Conservation (phyloP, 2,797 vertebrate species). For the Denticeps clupeoides region DNA sequence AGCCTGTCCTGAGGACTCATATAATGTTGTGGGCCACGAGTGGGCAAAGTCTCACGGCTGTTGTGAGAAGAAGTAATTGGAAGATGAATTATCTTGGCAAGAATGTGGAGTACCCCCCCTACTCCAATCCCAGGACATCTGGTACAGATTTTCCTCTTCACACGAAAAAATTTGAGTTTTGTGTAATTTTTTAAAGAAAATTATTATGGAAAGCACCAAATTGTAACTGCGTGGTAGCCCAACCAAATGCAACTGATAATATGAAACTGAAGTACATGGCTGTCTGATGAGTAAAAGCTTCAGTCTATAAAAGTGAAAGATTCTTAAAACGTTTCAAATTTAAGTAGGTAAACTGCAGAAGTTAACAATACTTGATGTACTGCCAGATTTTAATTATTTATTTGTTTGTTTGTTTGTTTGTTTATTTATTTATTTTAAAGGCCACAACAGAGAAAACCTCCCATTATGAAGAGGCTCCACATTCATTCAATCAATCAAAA, state of each 20-base stretch:
- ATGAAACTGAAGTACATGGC: conserved; percentile 10
- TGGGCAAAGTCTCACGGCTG: conserved; percentile 27
- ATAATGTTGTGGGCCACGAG: conserved; percentile 21
- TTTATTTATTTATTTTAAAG: no score
- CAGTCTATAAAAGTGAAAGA: no score
- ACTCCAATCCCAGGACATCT: conserved; percentile 41
- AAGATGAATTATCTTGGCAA: conserved; percentile 46
- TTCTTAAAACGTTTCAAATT: no score
- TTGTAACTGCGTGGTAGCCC: conserved; percentile 23
- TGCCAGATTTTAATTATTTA: no score
- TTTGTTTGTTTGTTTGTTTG: no score
- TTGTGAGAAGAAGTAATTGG: conserved; percentile 44
- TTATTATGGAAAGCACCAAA: no score
- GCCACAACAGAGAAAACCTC: no score
- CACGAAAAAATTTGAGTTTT: conserved; percentile 40
- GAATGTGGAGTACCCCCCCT: conserved; percentile 36
- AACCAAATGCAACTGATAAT: conserved; percentile 29
- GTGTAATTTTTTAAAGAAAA: no score
- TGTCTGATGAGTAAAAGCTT: no score
- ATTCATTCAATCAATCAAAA: no score
- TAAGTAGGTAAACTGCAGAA: conserved; percentile 2
- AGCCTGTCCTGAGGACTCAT: conserved; percentile 25
- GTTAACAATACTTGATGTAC: conserved; percentile 5
- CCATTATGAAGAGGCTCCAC: no score
- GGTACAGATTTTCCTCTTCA: conserved; percentile 37